Percentiles rank a stretch among this genome's conserved stretches.
These are phyloP conservation scores for Monopterus albus DNA, from an alignment of 2,113 vertebrate species.

Conservation along the genomic window DNA sequence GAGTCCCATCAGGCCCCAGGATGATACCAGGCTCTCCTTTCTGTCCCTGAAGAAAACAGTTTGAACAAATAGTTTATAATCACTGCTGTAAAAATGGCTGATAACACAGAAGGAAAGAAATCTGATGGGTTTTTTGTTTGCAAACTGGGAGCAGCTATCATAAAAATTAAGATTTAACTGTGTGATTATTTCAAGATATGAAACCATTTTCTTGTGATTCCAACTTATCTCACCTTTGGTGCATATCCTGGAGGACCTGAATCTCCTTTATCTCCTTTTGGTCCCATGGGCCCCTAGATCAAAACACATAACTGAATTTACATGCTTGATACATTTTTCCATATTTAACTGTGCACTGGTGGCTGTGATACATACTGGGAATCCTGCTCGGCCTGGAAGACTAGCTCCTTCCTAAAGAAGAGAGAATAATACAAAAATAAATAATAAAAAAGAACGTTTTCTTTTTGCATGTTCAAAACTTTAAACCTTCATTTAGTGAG, in stretches of 20 bases:
- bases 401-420: slow-evolving; percentile 55
- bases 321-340: neutral
- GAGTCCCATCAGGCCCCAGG: slow-evolving; percentile 74
- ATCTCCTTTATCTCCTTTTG: slow-evolving; percentile 80
- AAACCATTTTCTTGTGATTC: too few relatives aligned
- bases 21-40: slow-evolving; percentile 83
- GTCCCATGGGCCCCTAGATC: slow-evolving; percentile 75
- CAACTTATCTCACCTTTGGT: slow-evolving; percentile 68
- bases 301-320: neutral
- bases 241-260: slow-evolving; percentile 70
- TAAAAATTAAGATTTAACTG: too few relatives aligned
- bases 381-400: slow-evolving; percentile 67
- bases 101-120: too few relatives aligned
- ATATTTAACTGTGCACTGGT: neutral
- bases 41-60: slow-evolving; percentile 70
- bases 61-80: neutral
- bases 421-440: neutral
- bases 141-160: too few relatives aligned
- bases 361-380: slow-evolving; percentile 66
- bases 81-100: neutral
- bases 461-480: neutral
- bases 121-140: too few relatives aligned
- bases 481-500: neutral
- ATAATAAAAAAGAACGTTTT: neutral
- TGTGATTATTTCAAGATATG: too few relatives aligned